These are phyloP conservation scores for Sylvilagus floridanus DNA, from an alignment of 2,797 vertebrate genomes.

Conservation along the genomic window DNA sequence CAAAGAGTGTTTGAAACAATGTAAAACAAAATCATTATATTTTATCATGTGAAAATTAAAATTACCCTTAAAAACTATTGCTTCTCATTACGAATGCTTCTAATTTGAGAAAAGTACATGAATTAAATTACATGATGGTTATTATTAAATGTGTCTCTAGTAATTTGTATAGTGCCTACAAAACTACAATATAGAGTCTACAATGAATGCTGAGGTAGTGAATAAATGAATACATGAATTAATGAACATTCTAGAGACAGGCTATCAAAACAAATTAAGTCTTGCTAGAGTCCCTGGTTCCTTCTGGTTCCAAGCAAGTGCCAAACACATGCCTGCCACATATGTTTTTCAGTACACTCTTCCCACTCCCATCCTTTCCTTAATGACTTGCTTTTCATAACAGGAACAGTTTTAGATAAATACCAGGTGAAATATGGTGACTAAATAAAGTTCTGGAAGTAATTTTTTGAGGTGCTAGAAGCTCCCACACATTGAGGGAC, in stretches of 20 bases:
- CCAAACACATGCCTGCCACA: constrained; percentile 67
- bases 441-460: constrained; percentile 72
- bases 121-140: background rate
- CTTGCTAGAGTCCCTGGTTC: constrained; percentile 10
- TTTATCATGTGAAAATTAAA: constrained; percentile 6
- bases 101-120: constrained; percentile 46
- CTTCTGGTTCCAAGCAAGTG: constrained; percentile 46
- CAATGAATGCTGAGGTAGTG: background rate
- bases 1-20: constrained; percentile 15
- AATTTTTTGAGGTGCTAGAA: constrained; percentile 77
- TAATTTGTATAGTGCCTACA: constrained; percentile 42
- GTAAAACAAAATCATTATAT: background rate
- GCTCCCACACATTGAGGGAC: constrained; percentile 74
- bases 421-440: constrained; percentile 71
- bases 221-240: background rate
- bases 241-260: constrained; percentile 24
- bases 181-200: background rate
- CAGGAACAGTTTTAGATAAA: constrained; percentile 75
- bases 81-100: background rate
- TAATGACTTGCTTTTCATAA: constrained; percentile 73
- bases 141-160: constrained; percentile 1
- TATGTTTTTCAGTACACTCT: constrained; percentile 65
- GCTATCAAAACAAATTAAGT: constrained; percentile 46
- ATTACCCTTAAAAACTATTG: constrained; percentile 12
- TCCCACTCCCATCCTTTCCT: constrained; percentile 56